phyloP scores from a whole-genome alignment of 2,113 vertebrate species.

The chimpanzee (Pan troglodytes) region NHGRI_mPanTro3-v2.1_pri NC_072421.2:96654501-96655000 shows the following conservation, averaged over 20 bases:
- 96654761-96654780: not conserved
- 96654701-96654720: not conserved
- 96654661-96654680: not conserved
- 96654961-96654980: not conserved
- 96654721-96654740: not conserved
- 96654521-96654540: not conserved
- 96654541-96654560: not conserved
- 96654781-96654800: not conserved
- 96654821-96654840: not conserved
- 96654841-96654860: not conserved
- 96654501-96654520: not conserved
- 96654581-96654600: not conserved
- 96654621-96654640: not conserved
- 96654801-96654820: not conserved
- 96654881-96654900: not conserved
- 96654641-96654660: not conserved
- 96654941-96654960: not conserved
- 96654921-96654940: not conserved
- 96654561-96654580: not conserved
- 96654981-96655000: not conserved
- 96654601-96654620: not conserved
- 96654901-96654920: not conserved
- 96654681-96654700: not conserved
- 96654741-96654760: not conserved
- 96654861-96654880: not conserved